Conservation (phyloP, 53 echinoderm and acorn worm species). For the Temnopleurus reevesii region DNA sequence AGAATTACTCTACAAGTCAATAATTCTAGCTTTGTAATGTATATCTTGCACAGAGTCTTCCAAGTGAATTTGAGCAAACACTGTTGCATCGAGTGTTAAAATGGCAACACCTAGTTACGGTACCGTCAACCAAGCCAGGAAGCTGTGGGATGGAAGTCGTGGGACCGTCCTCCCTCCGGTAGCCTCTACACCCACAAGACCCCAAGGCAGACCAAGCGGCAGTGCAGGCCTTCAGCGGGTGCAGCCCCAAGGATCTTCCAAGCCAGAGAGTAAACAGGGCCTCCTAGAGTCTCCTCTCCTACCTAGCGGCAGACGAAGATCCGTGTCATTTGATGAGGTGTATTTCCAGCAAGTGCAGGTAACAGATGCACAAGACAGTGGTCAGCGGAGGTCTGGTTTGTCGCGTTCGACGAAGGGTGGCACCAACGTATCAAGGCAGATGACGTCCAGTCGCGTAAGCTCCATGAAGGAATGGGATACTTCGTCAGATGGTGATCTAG, state of each 20-base stretch:
- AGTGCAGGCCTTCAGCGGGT: background rate
- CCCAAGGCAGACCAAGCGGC: background rate
- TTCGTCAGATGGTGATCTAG: background rate
- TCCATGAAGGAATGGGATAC: background rate
- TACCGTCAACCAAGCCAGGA: background rate
- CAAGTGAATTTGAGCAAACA: background rate
- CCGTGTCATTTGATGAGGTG: slow-evolving; percentile 31
- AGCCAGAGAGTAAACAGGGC: background rate
- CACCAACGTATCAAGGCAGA: background rate
- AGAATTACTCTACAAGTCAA: background rate
- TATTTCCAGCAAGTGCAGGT: slow-evolving; percentile 7
- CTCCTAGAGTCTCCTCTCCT: background rate
- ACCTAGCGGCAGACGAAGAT: background rate
- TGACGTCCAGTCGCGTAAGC: background rate
- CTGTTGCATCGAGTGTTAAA: background rate
- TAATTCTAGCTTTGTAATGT: background rate
- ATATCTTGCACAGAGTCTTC: background rate
- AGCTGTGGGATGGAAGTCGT: slow-evolving; percentile 25
- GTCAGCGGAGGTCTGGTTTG: background rate
- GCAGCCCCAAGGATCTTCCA: background rate
- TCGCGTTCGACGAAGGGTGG: background rate
- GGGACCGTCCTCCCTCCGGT: background rate
- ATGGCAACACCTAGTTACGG: slow-evolving; percentile 7
- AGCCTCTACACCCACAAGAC: background rate
- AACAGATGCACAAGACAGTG: background rate